Evolutionary conservation across 2,113 vertebrate species (phyloP).

Genomic region (Prunella himalayana): DNA sequence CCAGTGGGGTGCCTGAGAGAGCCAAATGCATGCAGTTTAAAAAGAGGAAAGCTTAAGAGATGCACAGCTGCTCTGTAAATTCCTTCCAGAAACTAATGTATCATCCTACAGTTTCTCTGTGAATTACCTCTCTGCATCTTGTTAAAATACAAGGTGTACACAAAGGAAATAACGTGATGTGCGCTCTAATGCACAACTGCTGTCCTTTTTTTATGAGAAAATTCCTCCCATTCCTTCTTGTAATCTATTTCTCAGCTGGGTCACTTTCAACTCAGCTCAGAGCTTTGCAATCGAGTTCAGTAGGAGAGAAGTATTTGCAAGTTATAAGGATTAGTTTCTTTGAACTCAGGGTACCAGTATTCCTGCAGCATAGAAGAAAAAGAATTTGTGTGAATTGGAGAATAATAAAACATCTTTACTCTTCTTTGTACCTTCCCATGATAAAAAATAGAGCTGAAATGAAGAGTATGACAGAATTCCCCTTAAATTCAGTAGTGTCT

Average conservation of each 20-base stretch:
- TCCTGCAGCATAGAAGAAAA: neutral
- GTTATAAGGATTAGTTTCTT: conserved; percentile 4
- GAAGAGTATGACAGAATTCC: neutral
- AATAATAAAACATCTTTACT: neutral
- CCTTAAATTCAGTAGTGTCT: neutral
- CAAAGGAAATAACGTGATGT: neutral
- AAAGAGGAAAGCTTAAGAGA: neutral
- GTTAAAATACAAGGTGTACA: neutral
- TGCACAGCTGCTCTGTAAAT: neutral
- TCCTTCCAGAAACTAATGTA: neutral
- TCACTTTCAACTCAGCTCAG: neutral
- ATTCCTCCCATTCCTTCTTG: neutral
- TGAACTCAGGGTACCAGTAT: neutral
- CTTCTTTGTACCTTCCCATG: neutral
- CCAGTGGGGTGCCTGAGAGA: neutral
- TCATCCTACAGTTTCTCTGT: neutral
- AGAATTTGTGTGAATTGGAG: neutral
- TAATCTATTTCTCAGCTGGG: neutral
- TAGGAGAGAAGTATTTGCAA: neutral
- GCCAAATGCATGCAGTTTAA: neutral
- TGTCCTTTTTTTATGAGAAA: neutral
- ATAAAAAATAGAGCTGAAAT: neutral
- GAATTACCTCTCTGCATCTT: neutral
- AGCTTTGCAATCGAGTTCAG: neutral
- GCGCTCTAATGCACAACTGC: neutral